Base-by-base conservation (phyloP, 1,140 invertebrate species). In the Melipona quadrifasciata region DNA sequence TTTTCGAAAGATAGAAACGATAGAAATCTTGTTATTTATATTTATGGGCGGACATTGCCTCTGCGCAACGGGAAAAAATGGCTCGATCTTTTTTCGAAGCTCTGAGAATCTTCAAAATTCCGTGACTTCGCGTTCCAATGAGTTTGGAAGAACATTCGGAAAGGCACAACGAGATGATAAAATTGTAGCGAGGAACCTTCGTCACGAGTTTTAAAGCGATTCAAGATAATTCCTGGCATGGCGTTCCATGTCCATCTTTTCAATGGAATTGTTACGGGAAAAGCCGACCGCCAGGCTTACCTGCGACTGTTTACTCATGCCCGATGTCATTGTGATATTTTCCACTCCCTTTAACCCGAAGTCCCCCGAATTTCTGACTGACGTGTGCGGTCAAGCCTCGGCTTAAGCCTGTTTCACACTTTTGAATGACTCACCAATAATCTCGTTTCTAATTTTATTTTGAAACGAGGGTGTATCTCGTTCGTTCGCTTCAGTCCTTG, bases 301-400 rank as follows among this genome's bases (percentile, higher is more conserved):
- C 87, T 89, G 86, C 64, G 64, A 8, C 70, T 89, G 65, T 88
- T 85, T 80, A 57, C 64, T 61, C 68, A 21, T 78, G 75, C 57
- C 73, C 19, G 79, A 76, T 55, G 83, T 57, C 75, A 76, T 82
- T 88, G 86, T 72, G 55, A 71, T 57, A 16, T 19, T 21, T 21
- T 34, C 39, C 67, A 51, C 51, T 74, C 31, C 55, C 70, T 34
- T 24, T n/a, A 14, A 53, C 21, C 64, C 47, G 61, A 72, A 73
- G 27, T 77, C 82, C 58, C 27, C 55, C 65, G 65, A 82, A 85
- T 75, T 85, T 80, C 58, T n/a, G 81, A 19, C 10, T 14, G 71
- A n/a, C 27, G 58, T 21, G 58, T 21, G 19, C 47, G 4, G 11
- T 55, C 24, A 53, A 47, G 47, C 47, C 65, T 55, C 10, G 6